Conservation (phyloP, 1,140 invertebrate genomes). For the Phthorimaea operculella region DNA sequence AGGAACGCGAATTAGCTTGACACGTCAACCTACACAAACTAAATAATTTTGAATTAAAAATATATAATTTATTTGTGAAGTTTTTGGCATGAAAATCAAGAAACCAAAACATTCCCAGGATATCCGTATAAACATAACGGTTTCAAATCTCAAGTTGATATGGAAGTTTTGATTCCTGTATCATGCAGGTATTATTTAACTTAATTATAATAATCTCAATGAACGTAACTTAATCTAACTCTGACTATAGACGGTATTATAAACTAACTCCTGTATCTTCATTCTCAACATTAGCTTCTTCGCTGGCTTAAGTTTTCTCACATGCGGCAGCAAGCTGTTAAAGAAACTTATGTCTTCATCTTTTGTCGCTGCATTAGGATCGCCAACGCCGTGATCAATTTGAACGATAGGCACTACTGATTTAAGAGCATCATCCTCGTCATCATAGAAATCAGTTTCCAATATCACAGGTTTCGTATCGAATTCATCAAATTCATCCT, state of each 20-base stretch:
- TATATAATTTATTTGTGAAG: too few species aligned
- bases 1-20: too few species aligned
- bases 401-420: slow-evolving; percentile 11
- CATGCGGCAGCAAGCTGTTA: slow-evolving; percentile 58
- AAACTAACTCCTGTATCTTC: slow-evolving; percentile 62
- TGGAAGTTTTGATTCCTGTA: too few species aligned
- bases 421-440: slow-evolving; percentile 48
- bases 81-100: too few species aligned
- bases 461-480: slow-evolving; percentile 61
- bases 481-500: slow-evolving; percentile 60
- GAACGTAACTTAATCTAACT: slow-evolving; percentile 11
- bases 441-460: slow-evolving; percentile 59
- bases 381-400: slow-evolving; percentile 18
- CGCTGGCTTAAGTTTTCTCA: slow-evolving; percentile 52
- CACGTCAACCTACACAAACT: too few species aligned
- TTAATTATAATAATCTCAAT: too few species aligned
- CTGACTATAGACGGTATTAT: slow-evolving; percentile 57
- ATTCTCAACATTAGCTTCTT: slow-evolving; percentile 61
- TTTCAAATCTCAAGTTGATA: too few species aligned
- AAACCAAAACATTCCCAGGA: too few species aligned
- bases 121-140: too few species aligned
- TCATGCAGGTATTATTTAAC: too few species aligned
- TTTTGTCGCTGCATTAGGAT: slow-evolving; percentile 23
- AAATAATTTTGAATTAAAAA: too few species aligned
- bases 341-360: slow-evolving; percentile 63